Conservation (phyloP, 23 tunicate genomes). For the Styela plicata region DNA sequence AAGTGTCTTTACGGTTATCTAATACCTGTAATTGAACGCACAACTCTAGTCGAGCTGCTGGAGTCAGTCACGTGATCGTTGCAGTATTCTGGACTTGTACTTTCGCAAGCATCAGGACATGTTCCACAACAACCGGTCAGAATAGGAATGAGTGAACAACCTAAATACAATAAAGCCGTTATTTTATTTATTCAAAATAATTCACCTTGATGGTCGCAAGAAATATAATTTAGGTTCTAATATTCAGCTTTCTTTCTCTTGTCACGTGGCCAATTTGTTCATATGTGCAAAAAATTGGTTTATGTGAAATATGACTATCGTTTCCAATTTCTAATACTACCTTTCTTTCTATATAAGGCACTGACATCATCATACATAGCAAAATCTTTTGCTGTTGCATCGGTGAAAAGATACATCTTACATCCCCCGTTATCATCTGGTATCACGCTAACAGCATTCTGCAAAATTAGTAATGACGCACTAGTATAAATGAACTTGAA, state of each 20-base stretch:
- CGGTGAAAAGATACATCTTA: slow-evolving; percentile 39
- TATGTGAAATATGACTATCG: no score
- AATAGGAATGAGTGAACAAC: slow-evolving; percentile 51
- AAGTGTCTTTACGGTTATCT: no score
- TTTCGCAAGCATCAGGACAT: slow-evolving; percentile 50
- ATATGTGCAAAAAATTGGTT: no score
- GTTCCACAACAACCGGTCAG: slow-evolving; percentile 64
- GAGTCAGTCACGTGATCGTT: slow-evolving; percentile 32
- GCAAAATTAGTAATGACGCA: not conserved
- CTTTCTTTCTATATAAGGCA: not conserved
- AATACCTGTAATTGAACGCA: no score
- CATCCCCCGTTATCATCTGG: slow-evolving; percentile 27
- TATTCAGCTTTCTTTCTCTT: no score
- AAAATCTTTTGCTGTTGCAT: slow-evolving; percentile 20
- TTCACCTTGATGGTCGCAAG: no score
- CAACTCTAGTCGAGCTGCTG: no score
- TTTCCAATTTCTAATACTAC: no score
- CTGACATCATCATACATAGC: not conserved
- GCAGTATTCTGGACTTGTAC: slow-evolving; percentile 38
- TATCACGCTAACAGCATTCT: slow-evolving; percentile 13
- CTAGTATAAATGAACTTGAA: no score
- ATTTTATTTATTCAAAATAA: not conserved
- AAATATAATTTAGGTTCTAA: no score
- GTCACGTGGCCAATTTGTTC: no score
- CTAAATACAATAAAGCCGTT: slow-evolving; percentile 19